Evolutionary conservation across 2,113 vertebrate genomes (phyloP), one percentile per base, ranked within the genome.

Genomic region (Bufo gargarizans): DNA sequence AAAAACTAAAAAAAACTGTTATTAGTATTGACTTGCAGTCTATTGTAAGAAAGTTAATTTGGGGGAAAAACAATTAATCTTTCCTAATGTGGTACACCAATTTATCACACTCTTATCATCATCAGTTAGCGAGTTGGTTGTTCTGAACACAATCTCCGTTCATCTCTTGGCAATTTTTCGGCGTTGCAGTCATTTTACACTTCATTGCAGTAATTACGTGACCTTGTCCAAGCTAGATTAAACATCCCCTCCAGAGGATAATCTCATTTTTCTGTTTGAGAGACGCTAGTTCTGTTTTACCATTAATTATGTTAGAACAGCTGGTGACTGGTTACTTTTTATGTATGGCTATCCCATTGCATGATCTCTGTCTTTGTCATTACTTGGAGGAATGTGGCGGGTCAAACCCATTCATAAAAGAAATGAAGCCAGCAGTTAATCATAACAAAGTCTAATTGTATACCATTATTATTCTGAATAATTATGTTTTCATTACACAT

Each of bases 301-400:
- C 59, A 90, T 91, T 91, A 91, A 91, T 92, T 90, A 90, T 88
- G 56, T 50, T 33, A 58, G 85, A 93, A 88, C 90, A 94, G 90
- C 90, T 93, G 93, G 89, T 86, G 77, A 90, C 89, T 89, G 89
- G 88, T 87, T 93, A 89, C 91, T 92, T 92, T 90, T 91, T 89
- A 65, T 91, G 78, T 91, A 86, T 90, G 83, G 72, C 86, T 88
- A 90, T 65, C 88, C 91, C 89, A 92, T 90, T 90, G 50, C 87
- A 84, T 89, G 83, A 91, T 85, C 89, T 84, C 84, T 45, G 14
- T 83, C 82, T 92, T 90, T 91, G 90, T 91, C 55, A 72, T 91
- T 90, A 89, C 88, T 90, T 92, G 88, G 89, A 91, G 65, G 89
- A 72, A 87, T 77, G 80, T 90, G 89, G 92, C 90, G 90, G 86